A percentile compares a stretch with the other conserved stretches of the same genome.
These are phyloP conservation scores for Clytia hemisphaerica DNA, from an alignment of 30 jellyfish, hydroid and myxozoan genomes.

Conservation along the genomic window DNA sequence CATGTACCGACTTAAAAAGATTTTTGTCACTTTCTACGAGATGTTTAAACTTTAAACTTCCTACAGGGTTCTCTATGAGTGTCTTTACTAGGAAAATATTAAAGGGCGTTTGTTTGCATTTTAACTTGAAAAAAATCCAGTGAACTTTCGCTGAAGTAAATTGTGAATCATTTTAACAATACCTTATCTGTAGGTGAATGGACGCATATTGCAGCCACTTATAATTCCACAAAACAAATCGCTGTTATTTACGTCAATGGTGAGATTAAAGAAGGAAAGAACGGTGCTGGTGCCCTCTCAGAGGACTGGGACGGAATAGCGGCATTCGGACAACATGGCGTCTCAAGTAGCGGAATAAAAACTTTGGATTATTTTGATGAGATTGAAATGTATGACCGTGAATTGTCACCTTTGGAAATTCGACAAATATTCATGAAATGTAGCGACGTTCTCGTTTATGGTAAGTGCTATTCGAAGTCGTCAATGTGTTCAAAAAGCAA, in stretches of 20 bases:
- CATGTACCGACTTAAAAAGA: no score
- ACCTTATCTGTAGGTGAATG: constrained; percentile 37
- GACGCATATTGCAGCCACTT: constrained; percentile 78
- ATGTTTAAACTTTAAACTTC: no score
- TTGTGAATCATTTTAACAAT: no score
- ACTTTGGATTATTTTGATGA: constrained; percentile 81
- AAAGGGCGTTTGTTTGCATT: no score
- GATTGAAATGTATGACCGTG: constrained; percentile 66
- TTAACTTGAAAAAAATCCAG: no score
- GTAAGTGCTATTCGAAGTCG: constrained; percentile 37
- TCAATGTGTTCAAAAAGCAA: no score
- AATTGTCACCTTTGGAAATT: constrained; percentile 62
- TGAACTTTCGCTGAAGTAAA: no score
- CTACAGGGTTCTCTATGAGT: no score
- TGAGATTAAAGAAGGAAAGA: constrained; percentile 76
- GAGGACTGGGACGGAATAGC: constrained; percentile 96
- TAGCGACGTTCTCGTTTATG: constrained; percentile 57
- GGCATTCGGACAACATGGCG: constrained; percentile 74
- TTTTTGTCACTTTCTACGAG: no score
- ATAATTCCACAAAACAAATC: constrained; percentile 73
- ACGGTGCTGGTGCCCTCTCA: constrained; percentile 85
- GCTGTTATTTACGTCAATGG: constrained; percentile 81
- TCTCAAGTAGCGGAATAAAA: constrained; percentile 49
- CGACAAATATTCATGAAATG: constrained; percentile 74
- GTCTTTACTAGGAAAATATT: no score